Conservation (phyloP, 2,113 vertebrate genomes). For the Gymnobelideus leadbeateri region DNA sequence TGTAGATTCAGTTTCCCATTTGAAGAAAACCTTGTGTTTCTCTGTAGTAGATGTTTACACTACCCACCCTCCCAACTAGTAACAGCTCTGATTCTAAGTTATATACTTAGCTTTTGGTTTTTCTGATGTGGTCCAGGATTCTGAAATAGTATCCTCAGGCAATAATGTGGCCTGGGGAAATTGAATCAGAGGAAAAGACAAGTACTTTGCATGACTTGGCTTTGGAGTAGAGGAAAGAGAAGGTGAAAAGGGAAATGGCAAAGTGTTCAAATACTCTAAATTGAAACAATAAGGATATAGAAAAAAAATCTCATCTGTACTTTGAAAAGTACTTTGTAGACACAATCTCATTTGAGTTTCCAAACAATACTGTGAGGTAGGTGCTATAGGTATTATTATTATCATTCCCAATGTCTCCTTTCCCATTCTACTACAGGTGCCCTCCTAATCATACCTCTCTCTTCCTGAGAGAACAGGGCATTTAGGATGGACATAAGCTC, state of each 20-base stretch:
- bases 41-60: neutral
- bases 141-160: neutral
- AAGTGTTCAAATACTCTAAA: neutral
- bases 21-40: neutral
- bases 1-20: neutral
- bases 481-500: too few relatives aligned
- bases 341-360: neutral
- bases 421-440: too few relatives aligned
- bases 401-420: neutral
- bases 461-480: too few relatives aligned
- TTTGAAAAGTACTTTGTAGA: neutral
- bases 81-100: neutral
- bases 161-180: neutral
- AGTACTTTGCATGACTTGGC: neutral
- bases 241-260: neutral
- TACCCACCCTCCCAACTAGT: neutral
- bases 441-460: too few relatives aligned
- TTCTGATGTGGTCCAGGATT: constrained; percentile 19
- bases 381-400: neutral
- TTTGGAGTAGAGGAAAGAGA: neutral
- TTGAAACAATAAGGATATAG: neutral
- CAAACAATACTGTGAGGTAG: neutral
- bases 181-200: neutral
- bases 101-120: constrained; percentile 17
- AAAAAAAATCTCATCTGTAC: neutral